These are phyloP conservation scores for Cantharis rustica DNA, from an alignment of 2,888 invertebrate genomes.

Conservation along the genomic window DNA sequence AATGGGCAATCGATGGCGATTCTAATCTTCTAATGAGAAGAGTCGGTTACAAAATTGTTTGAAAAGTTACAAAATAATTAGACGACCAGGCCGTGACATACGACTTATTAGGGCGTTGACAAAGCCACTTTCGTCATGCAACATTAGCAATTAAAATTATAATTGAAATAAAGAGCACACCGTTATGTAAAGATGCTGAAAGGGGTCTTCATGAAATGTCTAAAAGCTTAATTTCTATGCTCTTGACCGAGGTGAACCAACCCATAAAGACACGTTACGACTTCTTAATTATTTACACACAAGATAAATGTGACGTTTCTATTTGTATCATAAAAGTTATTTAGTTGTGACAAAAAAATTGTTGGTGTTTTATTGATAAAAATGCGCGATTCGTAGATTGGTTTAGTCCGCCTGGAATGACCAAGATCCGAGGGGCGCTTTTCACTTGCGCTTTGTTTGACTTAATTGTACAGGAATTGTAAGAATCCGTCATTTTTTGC, in stretches of 20 bases:
- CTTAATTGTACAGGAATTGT: not conserved
- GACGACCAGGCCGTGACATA: not conserved
- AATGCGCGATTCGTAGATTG: too few relatives aligned
- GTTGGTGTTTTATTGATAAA: not conserved
- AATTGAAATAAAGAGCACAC: slow-evolving; percentile 26
- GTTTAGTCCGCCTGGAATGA: too few relatives aligned
- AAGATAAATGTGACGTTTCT: slow-evolving; percentile 16
- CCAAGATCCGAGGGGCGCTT: too few relatives aligned
- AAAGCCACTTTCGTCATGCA: slow-evolving; percentile 16
- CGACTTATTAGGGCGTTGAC: slow-evolving; percentile 5
- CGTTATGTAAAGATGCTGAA: slow-evolving; percentile 23
- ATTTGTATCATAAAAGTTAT: not conserved
- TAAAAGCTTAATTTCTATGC: slow-evolving; percentile 20
- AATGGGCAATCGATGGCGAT: not conserved
- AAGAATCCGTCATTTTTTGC: not conserved
- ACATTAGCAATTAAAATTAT: slow-evolving; percentile 28
- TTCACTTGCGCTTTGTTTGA: too few relatives aligned
- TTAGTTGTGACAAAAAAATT: not conserved
- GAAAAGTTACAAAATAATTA: not conserved
- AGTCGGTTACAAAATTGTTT: not conserved
- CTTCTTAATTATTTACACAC: slow-evolving; percentile 25
- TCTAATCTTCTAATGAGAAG: not conserved
- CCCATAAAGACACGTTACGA: slow-evolving; percentile 23
- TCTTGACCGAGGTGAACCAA: slow-evolving; percentile 25
- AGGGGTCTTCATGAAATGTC: slow-evolving; percentile 2